Percentiles rank a stretch among this genome's conserved stretches.
These are phyloP conservation scores for Neolamprologus caudopunctatus DNA, from an alignment of 2,113 vertebrate genomes.

Conservation along the genomic window DNA sequence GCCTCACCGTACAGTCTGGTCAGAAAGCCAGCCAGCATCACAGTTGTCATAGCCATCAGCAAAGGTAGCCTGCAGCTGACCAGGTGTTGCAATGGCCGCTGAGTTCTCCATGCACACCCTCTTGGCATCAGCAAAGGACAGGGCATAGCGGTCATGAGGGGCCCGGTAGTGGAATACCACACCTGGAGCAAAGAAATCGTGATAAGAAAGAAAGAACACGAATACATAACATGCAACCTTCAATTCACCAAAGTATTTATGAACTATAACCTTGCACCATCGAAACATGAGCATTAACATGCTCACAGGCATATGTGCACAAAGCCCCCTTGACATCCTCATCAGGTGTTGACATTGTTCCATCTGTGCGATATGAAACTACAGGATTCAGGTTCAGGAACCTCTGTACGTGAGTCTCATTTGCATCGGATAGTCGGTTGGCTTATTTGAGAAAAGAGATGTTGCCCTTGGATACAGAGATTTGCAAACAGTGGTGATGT, in stretches of 20 bases:
- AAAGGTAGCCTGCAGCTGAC: slow-evolving; percentile 87
- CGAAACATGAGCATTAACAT: not conserved
- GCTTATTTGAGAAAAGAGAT: slow-evolving; percentile 14
- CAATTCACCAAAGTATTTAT: not conserved
- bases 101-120: slow-evolving; percentile 83
- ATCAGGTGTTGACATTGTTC: slow-evolving; percentile 19
- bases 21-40: slow-evolving; percentile 91
- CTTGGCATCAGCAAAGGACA: slow-evolving; percentile 79
- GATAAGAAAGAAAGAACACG: not conserved
- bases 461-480: slow-evolving; percentile 39
- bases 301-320: not conserved
- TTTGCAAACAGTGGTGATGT: slow-evolving; percentile 26
- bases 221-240: not conserved
- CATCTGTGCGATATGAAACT: slow-evolving; percentile 6
- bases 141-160: slow-evolving; percentile 79
- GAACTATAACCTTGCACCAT: not conserved
- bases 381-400: slow-evolving; percentile 2
- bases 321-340: slow-evolving; percentile 6
- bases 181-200: slow-evolving; percentile 60
- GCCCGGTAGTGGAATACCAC: slow-evolving; percentile 94
- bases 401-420: slow-evolving; percentile 9
- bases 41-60: slow-evolving; percentile 96
- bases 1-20: slow-evolving; percentile 84
- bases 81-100: slow-evolving; percentile 75
- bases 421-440: slow-evolving; percentile 3